Base-by-base conservation (phyloP, 1,140 invertebrate species). In the Orchestia grillus region DNA sequence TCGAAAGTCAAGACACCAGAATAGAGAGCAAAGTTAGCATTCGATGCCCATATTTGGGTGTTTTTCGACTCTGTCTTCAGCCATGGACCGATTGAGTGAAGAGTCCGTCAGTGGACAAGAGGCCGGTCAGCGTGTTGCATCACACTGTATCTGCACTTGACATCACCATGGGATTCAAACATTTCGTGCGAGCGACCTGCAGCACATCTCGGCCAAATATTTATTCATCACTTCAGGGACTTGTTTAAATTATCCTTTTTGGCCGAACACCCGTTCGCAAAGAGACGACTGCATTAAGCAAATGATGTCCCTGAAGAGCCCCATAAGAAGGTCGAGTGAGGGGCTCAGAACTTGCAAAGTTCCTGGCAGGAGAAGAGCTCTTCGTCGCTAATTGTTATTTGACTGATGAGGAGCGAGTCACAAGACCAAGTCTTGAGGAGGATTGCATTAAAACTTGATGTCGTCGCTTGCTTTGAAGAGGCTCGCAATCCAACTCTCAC, bases 391-490 rank as follows among this genome's bases (percentile, higher is more conserved):
- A 77, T 77, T 77, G 62, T 77, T 77, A 77, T 77, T 77, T 77
- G 62, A 77, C 62, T 77, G 62, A 15, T 77, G 11, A 77, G 62
- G 28, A 77, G 62, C 62, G 11, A 77, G 62, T 77, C 62, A 77
- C 36, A 77, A 8, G 62, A 36, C 62, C 1, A 77, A 23, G 62
- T 19, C 15, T 3, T 77, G 62, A 77, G 62, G 15, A 77, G 15
- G 62, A 77, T 77, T 77, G 28, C 62, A 77, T 77, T 36, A 77
- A 77, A 77, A 77, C 62, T 77, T 77, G 62, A 77, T 36, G 62
- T 77, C 62, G 62, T 77, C 62, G 62, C 62, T 77, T 77, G 62
- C 62, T 77, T 77, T 77, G 62, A 77, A 77, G 62, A 77, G 62
- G 62, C 28, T 23, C 3, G 62, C 62, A 77, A 77, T 77, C 62